Percentiles rank a stretch among this genome's conserved stretches.
These are phyloP conservation scores for Orchesella flavescens DNA, from an alignment of 2,888 invertebrate genomes.

Conservation along the genomic window DNA sequence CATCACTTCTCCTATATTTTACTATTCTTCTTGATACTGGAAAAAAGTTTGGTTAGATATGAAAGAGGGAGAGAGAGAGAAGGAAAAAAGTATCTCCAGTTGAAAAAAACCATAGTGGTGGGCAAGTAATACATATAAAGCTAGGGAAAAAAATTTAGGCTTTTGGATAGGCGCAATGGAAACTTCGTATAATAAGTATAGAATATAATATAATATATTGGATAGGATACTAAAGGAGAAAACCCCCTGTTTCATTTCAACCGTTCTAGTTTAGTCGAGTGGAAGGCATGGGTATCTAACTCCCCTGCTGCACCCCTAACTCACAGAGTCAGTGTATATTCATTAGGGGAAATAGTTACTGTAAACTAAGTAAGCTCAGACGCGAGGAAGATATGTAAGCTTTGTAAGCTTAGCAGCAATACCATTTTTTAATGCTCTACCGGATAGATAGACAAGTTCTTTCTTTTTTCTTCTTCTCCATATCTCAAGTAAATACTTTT, in stretches of 20 bases:
- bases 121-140: background rate
- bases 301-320: slow-evolving; percentile 6
- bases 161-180: background rate
- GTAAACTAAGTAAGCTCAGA: too few species aligned
- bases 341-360: background rate
- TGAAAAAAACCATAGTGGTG: background rate
- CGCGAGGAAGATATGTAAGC: background rate
- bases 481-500: slow-evolving; percentile 14
- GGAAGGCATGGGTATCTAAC: slow-evolving; percentile 40
- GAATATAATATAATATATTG: background rate
- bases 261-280: slow-evolving; percentile 58
- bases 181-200: background rate
- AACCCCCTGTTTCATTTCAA: slow-evolving; percentile 28
- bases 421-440: background rate
- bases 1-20: slow-evolving; percentile 16
- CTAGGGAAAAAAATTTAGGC: background rate
- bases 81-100: slow-evolving; percentile 16
- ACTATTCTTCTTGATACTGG: slow-evolving; percentile 37
- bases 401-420: background rate
- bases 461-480: slow-evolving; percentile 4
- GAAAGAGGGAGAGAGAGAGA: background rate
- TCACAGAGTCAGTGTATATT: background rate
- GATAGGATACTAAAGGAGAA: background rate
- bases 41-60: slow-evolving; percentile 40
- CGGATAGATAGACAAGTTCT: slow-evolving; percentile 8